phyloP scores from a whole-genome alignment of 2,888 invertebrate genomes.

The Deilephila elpenor region DNA sequence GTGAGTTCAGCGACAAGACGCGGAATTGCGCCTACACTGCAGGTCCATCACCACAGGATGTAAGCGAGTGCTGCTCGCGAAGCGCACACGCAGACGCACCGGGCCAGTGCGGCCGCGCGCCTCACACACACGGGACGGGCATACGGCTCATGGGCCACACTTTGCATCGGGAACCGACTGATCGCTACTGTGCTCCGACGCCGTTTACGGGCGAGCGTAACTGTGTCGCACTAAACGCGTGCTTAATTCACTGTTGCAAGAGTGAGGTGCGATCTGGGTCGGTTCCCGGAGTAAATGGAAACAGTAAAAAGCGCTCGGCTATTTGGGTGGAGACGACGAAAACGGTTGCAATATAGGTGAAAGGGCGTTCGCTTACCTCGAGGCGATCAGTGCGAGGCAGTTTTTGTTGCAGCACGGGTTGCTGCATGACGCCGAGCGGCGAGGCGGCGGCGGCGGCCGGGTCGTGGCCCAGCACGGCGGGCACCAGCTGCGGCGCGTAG shows the following conservation, averaged over 20 bases:
- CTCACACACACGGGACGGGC: slow-evolving; percentile 70
- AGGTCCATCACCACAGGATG: slow-evolving; percentile 69
- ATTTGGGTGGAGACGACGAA: slow-evolving; percentile 53
- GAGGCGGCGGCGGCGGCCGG: slow-evolving; percentile 90
- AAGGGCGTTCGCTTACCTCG: slow-evolving; percentile 89
- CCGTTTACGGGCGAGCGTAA: neutral
- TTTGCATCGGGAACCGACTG: slow-evolving; percentile 68
- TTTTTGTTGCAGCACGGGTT: slow-evolving; percentile 96
- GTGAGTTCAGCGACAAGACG: neutral
- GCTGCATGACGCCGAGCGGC: slow-evolving; percentile 93
- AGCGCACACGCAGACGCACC: slow-evolving; percentile 70
- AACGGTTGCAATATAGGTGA: slow-evolving; percentile 42
- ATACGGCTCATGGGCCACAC: slow-evolving; percentile 61
- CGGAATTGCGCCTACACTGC: slow-evolving; percentile 62
- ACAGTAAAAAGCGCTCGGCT: slow-evolving; percentile 67
- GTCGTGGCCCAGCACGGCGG: slow-evolving; percentile 95
- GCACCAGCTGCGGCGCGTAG: slow-evolving; percentile 95
- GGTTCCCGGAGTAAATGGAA: slow-evolving; percentile 67
- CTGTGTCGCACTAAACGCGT: neutral
- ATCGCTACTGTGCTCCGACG: neutral
- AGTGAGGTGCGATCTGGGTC: slow-evolving; percentile 46
- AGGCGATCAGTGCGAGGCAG: slow-evolving; percentile 97
- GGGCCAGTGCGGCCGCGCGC: slow-evolving; percentile 64
- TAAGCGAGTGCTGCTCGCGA: slow-evolving; percentile 82
- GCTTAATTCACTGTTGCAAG: neutral